These are phyloP conservation scores for Drosophila multiciliata DNA, from an alignment of 2,888 invertebrate genomes.

Conservation along the genomic window DNA sequence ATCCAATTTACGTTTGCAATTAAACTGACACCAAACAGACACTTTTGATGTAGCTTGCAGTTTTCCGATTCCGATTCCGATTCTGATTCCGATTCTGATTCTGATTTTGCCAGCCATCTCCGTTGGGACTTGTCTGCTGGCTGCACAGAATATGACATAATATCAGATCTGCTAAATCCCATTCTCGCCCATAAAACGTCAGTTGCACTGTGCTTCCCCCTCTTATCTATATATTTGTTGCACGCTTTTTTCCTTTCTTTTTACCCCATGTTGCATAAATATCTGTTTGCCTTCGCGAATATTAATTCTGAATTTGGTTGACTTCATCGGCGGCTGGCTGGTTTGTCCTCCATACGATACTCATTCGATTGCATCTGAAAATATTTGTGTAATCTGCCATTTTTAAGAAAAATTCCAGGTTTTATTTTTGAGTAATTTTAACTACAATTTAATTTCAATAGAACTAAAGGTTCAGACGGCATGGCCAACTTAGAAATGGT, in stretches of 20 bases:
- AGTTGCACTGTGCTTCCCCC: slow-evolving; percentile 8
- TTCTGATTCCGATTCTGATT: too few species aligned
- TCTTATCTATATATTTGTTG: not conserved
- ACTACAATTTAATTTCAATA: not conserved
- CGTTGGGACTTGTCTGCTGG: slow-evolving; percentile 1
- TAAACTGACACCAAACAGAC: slow-evolving; percentile 83
- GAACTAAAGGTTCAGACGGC: not conserved
- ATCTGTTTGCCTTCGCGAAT: not conserved
- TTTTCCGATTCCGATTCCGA: not conserved
- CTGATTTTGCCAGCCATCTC: slow-evolving; percentile 4
- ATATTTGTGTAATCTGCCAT: slow-evolving; percentile 63
- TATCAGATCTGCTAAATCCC: slow-evolving; percentile 40
- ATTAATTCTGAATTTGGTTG: slow-evolving; percentile 1
- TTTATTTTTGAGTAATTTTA: slow-evolving; percentile 5
- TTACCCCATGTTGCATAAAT: slow-evolving; percentile 31
- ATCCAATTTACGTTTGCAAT: slow-evolving; percentile 82
- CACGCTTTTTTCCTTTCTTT: not conserved
- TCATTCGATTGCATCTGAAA: slow-evolving; percentile 59
- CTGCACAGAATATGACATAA: slow-evolving; percentile 49
- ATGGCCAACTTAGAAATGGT: slow-evolving; percentile 20
- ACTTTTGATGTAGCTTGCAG: slow-evolving; percentile 78
- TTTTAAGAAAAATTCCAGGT: not conserved
- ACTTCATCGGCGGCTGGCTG: not conserved
- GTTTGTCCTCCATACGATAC: slow-evolving; percentile 25
- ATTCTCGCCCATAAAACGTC: slow-evolving; percentile 13